Percentiles rank a stretch among this genome's conserved stretches.
Evolutionary conservation across 2,797 vertebrate genomes (phyloP).

Genomic region (Spinus pinus): DNA sequence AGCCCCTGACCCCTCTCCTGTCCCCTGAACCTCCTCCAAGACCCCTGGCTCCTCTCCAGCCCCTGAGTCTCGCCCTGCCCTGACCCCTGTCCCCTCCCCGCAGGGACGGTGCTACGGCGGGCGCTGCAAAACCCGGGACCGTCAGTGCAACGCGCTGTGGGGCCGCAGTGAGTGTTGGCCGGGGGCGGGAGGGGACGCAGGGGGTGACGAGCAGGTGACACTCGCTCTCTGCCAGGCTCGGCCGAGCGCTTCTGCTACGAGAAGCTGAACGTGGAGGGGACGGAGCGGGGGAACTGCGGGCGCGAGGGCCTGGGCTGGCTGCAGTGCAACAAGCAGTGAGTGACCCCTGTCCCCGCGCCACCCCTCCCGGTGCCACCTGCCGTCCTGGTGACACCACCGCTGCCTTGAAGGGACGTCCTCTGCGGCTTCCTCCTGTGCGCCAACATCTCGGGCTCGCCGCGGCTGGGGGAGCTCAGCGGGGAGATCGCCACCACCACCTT

Average conservation of each 20-base stretch:
- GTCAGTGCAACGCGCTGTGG: constrained; percentile 89
- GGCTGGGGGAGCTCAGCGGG: constrained; percentile 86
- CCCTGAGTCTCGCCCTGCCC: background rate
- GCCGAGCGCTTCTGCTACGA: constrained; percentile 94
- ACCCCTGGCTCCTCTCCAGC: background rate
- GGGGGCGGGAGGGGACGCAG: fast-evolving
- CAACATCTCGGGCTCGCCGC: constrained; percentile 86
- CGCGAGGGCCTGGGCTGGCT: constrained; percentile 85
- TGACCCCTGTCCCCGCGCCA: background rate
- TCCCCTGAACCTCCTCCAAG: too few species aligned
- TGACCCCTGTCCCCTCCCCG: background rate
- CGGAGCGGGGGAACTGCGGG: constrained; percentile 93
- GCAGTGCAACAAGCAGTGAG: constrained; percentile 95
- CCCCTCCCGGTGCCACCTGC: background rate
- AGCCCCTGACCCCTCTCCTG: background rate
- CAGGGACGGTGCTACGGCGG: constrained; percentile 91
- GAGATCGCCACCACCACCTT: constrained; percentile 92
- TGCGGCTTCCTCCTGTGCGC: constrained; percentile 92
- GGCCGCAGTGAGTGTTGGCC: constrained; percentile 81
- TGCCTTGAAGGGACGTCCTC: constrained; percentile 83
- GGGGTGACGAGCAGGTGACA: background rate
- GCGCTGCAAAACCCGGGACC: constrained; percentile 88
- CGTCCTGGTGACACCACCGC: fast-evolving
- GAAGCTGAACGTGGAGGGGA: constrained; percentile 92
- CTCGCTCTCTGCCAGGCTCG: constrained; percentile 68